Evolutionary conservation across 2,888 invertebrate genomes (phyloP).

Genomic region (Congeria kusceri): DNA sequence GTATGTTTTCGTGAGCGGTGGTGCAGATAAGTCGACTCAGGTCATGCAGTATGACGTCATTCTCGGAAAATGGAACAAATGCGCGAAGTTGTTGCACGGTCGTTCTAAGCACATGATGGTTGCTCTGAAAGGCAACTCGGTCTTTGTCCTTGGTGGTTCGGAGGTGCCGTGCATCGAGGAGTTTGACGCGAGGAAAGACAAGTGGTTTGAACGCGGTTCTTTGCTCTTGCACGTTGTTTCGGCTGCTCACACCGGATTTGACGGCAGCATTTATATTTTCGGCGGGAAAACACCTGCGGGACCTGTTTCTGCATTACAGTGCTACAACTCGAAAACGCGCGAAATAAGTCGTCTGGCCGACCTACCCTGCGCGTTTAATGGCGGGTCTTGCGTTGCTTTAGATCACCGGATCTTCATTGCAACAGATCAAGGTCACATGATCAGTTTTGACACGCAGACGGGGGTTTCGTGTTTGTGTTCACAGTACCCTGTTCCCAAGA

Average conservation of each 20-base stretch:
- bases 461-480: slow-evolving; percentile 43
- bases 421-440: slow-evolving; percentile 61
- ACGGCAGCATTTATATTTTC: slow-evolving; percentile 54
- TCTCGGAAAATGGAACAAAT: slow-evolving; percentile 50
- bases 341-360: slow-evolving; percentile 28
- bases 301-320: slow-evolving; percentile 43
- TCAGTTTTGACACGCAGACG: slow-evolving; percentile 45
- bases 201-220: slow-evolving; percentile 50
- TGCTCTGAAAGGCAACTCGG: slow-evolving; percentile 3
- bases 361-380: slow-evolving; percentile 48
- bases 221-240: slow-evolving; percentile 39
- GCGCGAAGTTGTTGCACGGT: slow-evolving; percentile 47
- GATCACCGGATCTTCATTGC: slow-evolving; percentile 52
- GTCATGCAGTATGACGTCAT: slow-evolving; percentile 60
- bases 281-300: slow-evolving; percentile 56
- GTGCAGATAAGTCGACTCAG: slow-evolving; percentile 26
- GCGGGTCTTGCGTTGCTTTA: slow-evolving; percentile 48
- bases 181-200: slow-evolving; percentile 42
- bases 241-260: slow-evolving; percentile 19
- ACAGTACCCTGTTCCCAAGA: slow-evolving; percentile 43
- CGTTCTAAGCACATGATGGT: slow-evolving; percentile 54
- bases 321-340: slow-evolving; percentile 36
- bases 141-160: slow-evolving; percentile 51
- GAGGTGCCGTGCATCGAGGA: slow-evolving; percentile 55
- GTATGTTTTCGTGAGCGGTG: slow-evolving; percentile 52